Percentiles rank a stretch among this genome's conserved stretches.
phyloP scores from a whole-genome alignment of 2,888 invertebrate species.

The Alviniconcha strummeri region DNA sequence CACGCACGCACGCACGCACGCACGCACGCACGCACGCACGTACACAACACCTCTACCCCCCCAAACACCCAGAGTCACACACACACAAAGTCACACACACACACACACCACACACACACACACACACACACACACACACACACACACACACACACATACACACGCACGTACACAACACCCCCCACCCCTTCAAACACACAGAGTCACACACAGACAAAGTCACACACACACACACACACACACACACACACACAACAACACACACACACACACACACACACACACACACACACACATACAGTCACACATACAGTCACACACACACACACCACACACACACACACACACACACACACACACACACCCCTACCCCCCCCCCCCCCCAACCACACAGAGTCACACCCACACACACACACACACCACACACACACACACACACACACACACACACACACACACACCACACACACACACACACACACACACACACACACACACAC shows the following conservation, averaged over 20 bases:
- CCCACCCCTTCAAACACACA: not conserved
- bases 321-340: conserved; percentile 1
- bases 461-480: not conserved
- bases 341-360: not conserved
- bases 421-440: conserved; percentile 2
- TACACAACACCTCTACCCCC: too few relatives aligned
- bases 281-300: not conserved
- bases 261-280: not conserved
- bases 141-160: not conserved
- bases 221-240: not conserved
- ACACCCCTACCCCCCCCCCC: not conserved
- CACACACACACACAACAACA: not conserved
- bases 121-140: not conserved
- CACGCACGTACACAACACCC: not conserved
- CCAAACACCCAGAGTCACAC: too few relatives aligned
- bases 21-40: too few relatives aligned
- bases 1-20: too few relatives aligned
- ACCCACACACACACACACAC: conserved; percentile 1
- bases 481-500: not conserved
- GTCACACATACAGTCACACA: not conserved
- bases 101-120: too few relatives aligned
- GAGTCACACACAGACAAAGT: not conserved
- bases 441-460: conserved; percentile 20
- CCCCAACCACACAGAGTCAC: not conserved
- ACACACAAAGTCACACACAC: too few relatives aligned